Base-by-base conservation (phyloP, 2,888 invertebrate species). In the Drosophila phalerata region DNA sequence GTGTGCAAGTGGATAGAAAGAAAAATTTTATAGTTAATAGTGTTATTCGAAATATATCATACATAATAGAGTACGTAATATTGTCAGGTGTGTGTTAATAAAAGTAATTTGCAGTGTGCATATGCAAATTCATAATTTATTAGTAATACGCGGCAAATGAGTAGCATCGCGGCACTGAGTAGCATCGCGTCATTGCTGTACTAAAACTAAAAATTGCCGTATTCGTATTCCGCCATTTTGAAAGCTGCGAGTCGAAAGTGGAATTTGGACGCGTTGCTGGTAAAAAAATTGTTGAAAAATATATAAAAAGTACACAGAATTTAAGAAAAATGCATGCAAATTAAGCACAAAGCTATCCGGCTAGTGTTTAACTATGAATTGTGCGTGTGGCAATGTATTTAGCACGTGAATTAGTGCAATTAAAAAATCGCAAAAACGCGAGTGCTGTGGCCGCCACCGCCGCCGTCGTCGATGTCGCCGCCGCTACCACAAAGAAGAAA, bases 161-260 rank as follows among this genome's bases (percentile, higher is more conserved):
- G 79, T 81, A 81, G 81, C 81, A 81, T 81, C 83, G 81, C 86
- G 84, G 83, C 60, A 69, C 37, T 69, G 79, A 82, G 83, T 81
- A 79, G 80, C 83, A 81, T 83, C 91, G 92, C 92, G 92, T 92
- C 92, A 92, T 91, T 91, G 91, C 88, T 91, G 91, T 92, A 92
- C 92, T 92, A 92, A 92, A 92, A 91, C 81, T 75, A 89, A 88
- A 89, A 90, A 85, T 89, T 82, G 85, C 88, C 90, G 90, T 91
- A 91, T 90, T 92, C 90, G 91, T 91, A 91, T 90, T 92, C 92
- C 92, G 92, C 92, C 92, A 92, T 92, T 92, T 92, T 92, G 92
- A 92, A 92, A 92, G 92, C 91, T 92, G 90, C 89, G 91, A 92
- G 90, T 91, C 89, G 78, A 81, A 80, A 80, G 87, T 90, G 90